Evolutionary conservation across 2,113 vertebrate species (phyloP), one percentile per base, ranked within the genome.

Genomic region (Nothoprocta perdicaria): DNA sequence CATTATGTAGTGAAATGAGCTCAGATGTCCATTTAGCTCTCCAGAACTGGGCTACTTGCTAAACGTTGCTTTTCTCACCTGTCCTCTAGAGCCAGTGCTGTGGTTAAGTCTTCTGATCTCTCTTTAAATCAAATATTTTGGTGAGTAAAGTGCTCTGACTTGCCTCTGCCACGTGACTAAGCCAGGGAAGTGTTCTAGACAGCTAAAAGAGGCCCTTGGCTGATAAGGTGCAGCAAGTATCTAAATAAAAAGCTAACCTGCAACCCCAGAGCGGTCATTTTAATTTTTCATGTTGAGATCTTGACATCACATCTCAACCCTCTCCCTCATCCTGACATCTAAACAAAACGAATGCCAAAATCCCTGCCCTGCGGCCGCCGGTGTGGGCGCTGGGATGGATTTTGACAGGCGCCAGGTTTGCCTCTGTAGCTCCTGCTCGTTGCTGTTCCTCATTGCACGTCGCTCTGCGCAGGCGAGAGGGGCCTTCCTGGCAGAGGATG

Each of bases 1-100:
- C n/a, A 82, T 93, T 95, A 96, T 92, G 93, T 58, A 91, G 89
- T 74, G 76, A 95, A 92, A 94, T 92, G 89, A 96, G 89, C 94
- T 89, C 88, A 80, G 91, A 83, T 95, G 87, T 96, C 91, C 45
- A 0, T 95, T 97, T 96, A 72, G 84, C 33, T 91, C 91, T 91
- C 72, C 52, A 45, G 0, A 3, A 41, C 77, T 92, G 88, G 94
- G 65, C 63, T 91, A 43, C 87, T 94, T 80, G 80, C 95, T 96
- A 96, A 97, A 88, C 50, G 62, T 14, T 82, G 48, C 74, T 88
- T 91, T 68, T 52, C n/a, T 22, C 48, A 80, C 68, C 43, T 65
- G 52, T 91, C 41, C n/a, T 86, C 16, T 35, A 60, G 66, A 76
- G 73, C 24, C 21, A 87, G 33, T 89, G 62, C 45, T 7, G 1